Evolutionary conservation across 2,888 invertebrate species (phyloP).

Genomic region (Cylloceria caligata): DNA sequence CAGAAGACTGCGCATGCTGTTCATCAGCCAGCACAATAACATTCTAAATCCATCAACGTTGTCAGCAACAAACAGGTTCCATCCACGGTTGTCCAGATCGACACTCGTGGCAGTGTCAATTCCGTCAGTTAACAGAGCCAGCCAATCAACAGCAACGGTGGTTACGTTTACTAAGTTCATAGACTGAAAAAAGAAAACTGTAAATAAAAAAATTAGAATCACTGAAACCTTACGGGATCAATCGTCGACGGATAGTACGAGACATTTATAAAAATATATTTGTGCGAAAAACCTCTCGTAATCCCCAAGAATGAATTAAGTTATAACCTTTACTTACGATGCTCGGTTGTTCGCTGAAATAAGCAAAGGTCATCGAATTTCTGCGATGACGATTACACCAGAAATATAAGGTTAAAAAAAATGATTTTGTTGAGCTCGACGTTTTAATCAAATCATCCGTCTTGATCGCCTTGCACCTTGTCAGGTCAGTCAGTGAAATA

Average conservation of each 20-base stretch:
- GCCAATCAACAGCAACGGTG: slow-evolving; percentile 76
- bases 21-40: background rate
- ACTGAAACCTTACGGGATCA: background rate
- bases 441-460: slow-evolving; percentile 4
- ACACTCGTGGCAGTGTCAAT: background rate
- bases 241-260: background rate
- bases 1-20: background rate
- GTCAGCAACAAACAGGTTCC: slow-evolving; percentile 22
- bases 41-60: slow-evolving; percentile 67
- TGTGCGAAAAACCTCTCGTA: background rate
- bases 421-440: background rate
- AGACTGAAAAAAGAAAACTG: background rate
- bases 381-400: slow-evolving; percentile 16
- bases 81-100: slow-evolving; percentile 2
- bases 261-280: slow-evolving; percentile 11
- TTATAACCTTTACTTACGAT: background rate
- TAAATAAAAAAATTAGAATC: background rate
- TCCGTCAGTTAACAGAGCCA: slow-evolving; percentile 60
- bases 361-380: slow-evolving; percentile 1
- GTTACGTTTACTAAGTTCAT: slow-evolving; percentile 78
- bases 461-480: background rate
- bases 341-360: too few species aligned
- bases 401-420: slow-evolving; percentile 36
- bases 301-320: background rate
- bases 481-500: background rate